Evolutionary conservation across 2,888 invertebrate genomes (phyloP).

Genomic region (Pinctada fucata): DNA sequence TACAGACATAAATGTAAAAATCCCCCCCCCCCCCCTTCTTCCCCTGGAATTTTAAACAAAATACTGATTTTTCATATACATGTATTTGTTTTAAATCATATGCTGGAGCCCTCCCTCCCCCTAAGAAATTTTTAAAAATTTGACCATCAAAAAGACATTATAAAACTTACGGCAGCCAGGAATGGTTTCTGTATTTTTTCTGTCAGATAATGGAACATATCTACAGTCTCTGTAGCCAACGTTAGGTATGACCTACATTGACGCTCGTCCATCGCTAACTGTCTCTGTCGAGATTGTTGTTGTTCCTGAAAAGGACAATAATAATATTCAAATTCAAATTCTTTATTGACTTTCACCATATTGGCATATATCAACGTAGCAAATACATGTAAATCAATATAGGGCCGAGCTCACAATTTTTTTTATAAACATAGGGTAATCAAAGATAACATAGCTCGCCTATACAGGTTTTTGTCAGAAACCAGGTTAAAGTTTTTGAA

Average conservation of each 20-base stretch:
- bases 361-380: too few species aligned
- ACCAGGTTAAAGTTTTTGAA: too few species aligned
- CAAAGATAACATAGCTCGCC: too few species aligned
- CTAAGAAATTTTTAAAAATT: too few species aligned
- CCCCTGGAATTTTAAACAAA: too few species aligned
- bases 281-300: constrained; percentile 75
- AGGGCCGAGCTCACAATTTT: not conserved
- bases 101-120: too few species aligned
- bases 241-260: constrained; percentile 87
- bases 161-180: constrained; percentile 83
- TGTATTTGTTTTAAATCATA: too few species aligned
- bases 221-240: constrained; percentile 95
- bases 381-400: not conserved
- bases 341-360: too few species aligned
- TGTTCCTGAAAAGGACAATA: constrained; percentile 65
- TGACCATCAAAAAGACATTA: not conserved
- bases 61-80: too few species aligned
- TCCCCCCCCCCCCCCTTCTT: too few species aligned
- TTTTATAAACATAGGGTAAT: not conserved
- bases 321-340: not conserved
- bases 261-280: constrained; percentile 76
- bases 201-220: constrained; percentile 98
- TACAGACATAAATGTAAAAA: too few species aligned
- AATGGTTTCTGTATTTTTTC: constrained; percentile 94
- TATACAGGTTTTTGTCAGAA: too few species aligned